Percentiles rank a stretch among this genome's conserved stretches.
Conservation (phyloP, 2,113 vertebrate species). For the Megaceryle torquata region DNA sequence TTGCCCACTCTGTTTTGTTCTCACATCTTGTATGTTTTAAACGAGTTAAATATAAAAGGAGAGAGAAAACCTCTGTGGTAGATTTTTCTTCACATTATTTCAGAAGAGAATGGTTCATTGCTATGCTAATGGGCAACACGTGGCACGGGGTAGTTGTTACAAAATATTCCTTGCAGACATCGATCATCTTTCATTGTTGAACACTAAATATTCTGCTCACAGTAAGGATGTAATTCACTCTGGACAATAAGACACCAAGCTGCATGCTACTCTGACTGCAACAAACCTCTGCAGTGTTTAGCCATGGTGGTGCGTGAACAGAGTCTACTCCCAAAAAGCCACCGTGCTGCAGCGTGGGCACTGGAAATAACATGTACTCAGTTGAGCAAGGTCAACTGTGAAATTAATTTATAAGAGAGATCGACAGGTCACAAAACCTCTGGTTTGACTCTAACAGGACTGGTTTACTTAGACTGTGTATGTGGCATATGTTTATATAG, state of each 20-base stretch:
- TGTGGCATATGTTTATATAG: background rate
- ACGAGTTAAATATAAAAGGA: background rate
- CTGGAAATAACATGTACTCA: background rate
- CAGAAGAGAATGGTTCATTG: background rate
- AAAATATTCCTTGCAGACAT: slow-evolving; percentile 6
- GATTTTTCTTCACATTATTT: background rate
- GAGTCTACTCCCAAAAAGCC: background rate
- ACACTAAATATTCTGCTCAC: slow-evolving; percentile 11
- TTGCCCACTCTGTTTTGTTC: background rate
- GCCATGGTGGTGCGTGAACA: background rate
- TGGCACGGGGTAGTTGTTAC: background rate
- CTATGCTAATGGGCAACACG: background rate
- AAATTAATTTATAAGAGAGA: background rate
- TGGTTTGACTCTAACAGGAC: background rate
- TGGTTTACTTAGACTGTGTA: background rate
- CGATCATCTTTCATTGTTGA: background rate
- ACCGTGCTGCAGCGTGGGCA: rapidly evolving
- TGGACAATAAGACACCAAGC: background rate
- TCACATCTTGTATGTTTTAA: background rate
- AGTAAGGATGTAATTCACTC: background rate
- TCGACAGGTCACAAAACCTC: background rate
- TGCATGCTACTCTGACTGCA: background rate
- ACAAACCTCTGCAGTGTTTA: background rate
- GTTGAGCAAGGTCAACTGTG: background rate
- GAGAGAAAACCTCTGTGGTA: background rate